Evolutionary conservation across 2,113 vertebrate species (phyloP).

Genomic region (Mormoops blainvillei): DNA sequence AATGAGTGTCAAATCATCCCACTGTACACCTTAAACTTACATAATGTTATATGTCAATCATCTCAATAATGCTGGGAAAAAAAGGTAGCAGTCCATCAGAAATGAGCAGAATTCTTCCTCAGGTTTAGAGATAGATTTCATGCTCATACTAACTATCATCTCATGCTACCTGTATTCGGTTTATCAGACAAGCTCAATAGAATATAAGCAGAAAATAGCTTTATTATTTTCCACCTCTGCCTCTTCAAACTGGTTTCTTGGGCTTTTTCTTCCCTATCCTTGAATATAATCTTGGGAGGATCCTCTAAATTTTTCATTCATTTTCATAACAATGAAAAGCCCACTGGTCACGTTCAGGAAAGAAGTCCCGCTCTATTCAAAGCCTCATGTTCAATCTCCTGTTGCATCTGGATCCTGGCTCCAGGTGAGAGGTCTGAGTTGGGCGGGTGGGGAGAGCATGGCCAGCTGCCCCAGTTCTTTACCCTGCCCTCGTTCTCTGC

Average conservation of each 20-base stretch:
- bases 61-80: not conserved
- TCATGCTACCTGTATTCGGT: not conserved
- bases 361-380: not conserved
- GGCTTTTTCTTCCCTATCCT: not conserved
- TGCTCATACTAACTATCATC: not conserved
- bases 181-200: not conserved
- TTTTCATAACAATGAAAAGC: not conserved
- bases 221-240: not conserved
- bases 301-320: not conserved
- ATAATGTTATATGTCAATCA: not conserved
- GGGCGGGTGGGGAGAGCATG: accelerated
- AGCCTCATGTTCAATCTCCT: not conserved
- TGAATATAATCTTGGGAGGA: not conserved
- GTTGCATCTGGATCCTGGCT: not conserved
- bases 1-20: not conserved
- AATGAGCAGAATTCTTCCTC: not conserved
- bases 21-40: not conserved
- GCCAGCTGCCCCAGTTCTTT: not conserved
- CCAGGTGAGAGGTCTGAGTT: not conserved
- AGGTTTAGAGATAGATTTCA: not conserved
- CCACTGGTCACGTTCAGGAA: not conserved
- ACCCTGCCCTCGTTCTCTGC: accelerated
- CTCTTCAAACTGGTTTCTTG: not conserved
- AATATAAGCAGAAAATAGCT: not conserved
- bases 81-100: not conserved